A percentile compares a stretch with the other conserved stretches of the same genome.
Conservation (phyloP, 2,888 invertebrate species). For the Metopia argyrocephala region DNA sequence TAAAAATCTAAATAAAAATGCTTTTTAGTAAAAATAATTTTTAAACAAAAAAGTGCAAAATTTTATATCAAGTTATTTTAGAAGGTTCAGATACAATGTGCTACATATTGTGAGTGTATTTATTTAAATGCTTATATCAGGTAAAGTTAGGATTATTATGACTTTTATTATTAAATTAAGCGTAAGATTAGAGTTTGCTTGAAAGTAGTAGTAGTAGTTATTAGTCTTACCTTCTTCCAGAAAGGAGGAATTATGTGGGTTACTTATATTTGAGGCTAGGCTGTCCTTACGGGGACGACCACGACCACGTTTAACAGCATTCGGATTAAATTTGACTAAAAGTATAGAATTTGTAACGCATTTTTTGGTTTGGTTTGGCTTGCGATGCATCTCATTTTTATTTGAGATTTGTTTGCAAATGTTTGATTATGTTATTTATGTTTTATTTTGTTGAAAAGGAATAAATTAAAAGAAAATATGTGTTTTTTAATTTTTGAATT, state of each 20-base stretch:
- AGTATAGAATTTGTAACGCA: slow-evolving; percentile 66
- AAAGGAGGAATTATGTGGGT: slow-evolving; percentile 84
- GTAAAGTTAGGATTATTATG: slow-evolving; percentile 36
- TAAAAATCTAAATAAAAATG: background rate
- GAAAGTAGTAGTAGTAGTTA: slow-evolving; percentile 62
- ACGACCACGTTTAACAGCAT: slow-evolving; percentile 81
- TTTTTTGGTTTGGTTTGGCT: slow-evolving; percentile 61
- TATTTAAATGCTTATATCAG: background rate
- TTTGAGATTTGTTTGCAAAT: slow-evolving; percentile 45
- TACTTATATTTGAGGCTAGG: slow-evolving; percentile 79
- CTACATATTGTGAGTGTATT: slow-evolving; percentile 41
- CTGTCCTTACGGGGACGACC: slow-evolving; percentile 81
- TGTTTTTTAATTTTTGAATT: slow-evolving; percentile 32
- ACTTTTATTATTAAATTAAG: slow-evolving; percentile 49
- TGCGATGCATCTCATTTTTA: slow-evolving; percentile 59
- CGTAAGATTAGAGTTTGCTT: slow-evolving; percentile 43
- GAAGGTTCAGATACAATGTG: slow-evolving; percentile 16
- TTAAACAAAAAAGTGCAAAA: background rate
- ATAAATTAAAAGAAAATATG: slow-evolving; percentile 57
- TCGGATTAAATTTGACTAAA: slow-evolving; percentile 74
- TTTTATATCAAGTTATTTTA: background rate
- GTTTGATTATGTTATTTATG: slow-evolving; percentile 38
- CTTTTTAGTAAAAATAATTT: background rate
- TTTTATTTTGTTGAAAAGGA: slow-evolving; percentile 23
- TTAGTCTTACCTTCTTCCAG: slow-evolving; percentile 84